A percentile compares a stretch with the other conserved stretches of the same genome.
phyloP scores from a whole-genome alignment of 2,113 vertebrate genomes.

The Sylvicapra grimmia region DNA sequence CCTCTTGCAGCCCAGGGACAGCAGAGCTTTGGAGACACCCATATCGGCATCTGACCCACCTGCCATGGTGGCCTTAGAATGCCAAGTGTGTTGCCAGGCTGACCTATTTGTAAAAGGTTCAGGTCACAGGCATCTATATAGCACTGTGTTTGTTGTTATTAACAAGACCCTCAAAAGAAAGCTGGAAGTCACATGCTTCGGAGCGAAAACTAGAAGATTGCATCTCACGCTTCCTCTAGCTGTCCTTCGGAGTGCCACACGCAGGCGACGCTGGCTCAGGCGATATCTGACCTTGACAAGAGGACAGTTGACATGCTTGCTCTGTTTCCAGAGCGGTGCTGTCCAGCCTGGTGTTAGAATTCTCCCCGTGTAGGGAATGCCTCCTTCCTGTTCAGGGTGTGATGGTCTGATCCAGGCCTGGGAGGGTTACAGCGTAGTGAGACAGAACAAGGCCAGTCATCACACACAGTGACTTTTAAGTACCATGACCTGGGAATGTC shows the following conservation, averaged over 20 bases:
- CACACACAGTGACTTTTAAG: not conserved
- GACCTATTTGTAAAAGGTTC: not conserved
- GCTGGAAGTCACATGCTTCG: not conserved
- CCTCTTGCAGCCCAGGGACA: not conserved
- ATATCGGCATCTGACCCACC: rapidly evolving
- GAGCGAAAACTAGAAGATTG: not conserved
- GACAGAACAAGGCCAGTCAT: not conserved
- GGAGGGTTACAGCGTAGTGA: not conserved
- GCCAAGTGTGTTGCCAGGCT: rapidly evolving
- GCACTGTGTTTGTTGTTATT: not conserved
- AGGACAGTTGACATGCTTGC: not conserved
- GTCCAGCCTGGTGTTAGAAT: not conserved
- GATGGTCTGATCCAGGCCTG: not conserved
- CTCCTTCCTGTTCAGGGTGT: not conserved
- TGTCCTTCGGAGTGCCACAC: rapidly evolving
- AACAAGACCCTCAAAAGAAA: not conserved
- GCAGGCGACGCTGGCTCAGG: not conserved
- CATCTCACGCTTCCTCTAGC: not conserved
- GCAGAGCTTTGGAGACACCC: rapidly evolving
- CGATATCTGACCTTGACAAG: not conserved
- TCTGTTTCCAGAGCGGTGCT: not conserved
- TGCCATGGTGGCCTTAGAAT: not conserved
- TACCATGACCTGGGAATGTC: not conserved
- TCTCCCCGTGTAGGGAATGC: not conserved
- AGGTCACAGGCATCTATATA: not conserved